Conservation (phyloP, 1,140 invertebrate species). For the Pogonomyrmex californicus region DNA sequence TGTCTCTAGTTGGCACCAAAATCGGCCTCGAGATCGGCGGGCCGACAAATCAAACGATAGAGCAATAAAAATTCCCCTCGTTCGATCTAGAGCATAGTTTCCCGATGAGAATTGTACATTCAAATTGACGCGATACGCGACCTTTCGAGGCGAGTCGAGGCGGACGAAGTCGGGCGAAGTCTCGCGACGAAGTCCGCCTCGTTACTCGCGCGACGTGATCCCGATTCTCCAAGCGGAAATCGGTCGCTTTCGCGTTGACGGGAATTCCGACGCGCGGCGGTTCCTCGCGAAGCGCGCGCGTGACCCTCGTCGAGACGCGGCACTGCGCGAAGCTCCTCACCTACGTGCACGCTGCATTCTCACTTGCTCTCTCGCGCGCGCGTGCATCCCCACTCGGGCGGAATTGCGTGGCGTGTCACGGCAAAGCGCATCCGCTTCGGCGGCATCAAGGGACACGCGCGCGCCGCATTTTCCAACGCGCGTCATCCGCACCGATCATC, state of each 20-base stretch:
- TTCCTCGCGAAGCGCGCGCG: slow-evolving; percentile 1
- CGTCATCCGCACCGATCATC: neutral
- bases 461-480: slow-evolving; percentile 42
- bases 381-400: slow-evolving; percentile 64
- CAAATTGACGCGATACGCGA: slow-evolving; percentile 8
- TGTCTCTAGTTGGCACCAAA: neutral
- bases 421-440: slow-evolving; percentile 23
- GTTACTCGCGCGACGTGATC: neutral
- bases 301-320: slow-evolving; percentile 52
- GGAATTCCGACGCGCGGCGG: neutral
- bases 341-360: slow-evolving; percentile 43
- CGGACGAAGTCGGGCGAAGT: neutral
- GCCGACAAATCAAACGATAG: too few species aligned
- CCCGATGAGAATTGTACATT: neutral
- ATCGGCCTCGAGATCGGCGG: neutral
- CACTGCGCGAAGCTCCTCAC: slow-evolving; percentile 64
- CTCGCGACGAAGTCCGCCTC: neutral
- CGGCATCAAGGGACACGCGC: slow-evolving; percentile 18
- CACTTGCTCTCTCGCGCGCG: neutral
- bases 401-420: slow-evolving; percentile 69
- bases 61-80: too few species aligned
- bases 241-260: neutral
- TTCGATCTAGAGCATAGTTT: neutral
- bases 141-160: slow-evolving; percentile 3
- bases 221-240: neutral